Percentiles rank a stretch among this genome's conserved stretches.
Evolutionary conservation across 2,888 invertebrate genomes (phyloP).

Genomic region (Plebejus melissa): DNA sequence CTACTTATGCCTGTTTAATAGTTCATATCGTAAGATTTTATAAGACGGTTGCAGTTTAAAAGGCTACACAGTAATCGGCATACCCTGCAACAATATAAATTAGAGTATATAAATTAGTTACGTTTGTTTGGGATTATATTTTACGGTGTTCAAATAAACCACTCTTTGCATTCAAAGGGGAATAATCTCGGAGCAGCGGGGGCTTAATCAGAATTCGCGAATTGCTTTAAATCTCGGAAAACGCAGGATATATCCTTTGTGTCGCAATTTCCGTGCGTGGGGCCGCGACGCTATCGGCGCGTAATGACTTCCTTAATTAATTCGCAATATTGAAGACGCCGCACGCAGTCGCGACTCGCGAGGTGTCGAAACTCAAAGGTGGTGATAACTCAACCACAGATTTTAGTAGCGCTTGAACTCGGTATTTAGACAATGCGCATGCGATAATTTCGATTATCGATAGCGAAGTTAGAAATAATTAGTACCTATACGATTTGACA

Average conservation of each 20-base stretch:
- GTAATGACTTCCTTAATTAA: conserved; percentile 80
- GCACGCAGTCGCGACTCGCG: conserved; percentile 22
- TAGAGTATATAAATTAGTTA: too few species aligned
- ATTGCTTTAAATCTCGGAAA: conserved; percentile 79
- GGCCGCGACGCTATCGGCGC: conserved; percentile 73
- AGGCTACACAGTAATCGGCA: conserved; percentile 31
- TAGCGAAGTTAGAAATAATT: too few species aligned
- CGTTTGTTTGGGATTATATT: conserved; percentile 51
- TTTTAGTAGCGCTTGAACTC: background rate
- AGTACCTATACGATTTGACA: too few species aligned
- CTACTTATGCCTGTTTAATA: too few species aligned
- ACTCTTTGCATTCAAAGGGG: conserved; percentile 77
- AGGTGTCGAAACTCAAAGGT: background rate
- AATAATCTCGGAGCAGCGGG: conserved; percentile 77
- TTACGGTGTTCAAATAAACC: conserved; percentile 77
- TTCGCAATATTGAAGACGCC: conserved; percentile 59
- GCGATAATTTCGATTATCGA: too few species aligned
- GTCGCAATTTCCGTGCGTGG: conserved; percentile 74
- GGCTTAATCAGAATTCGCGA: conserved; percentile 78
- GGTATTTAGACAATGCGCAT: too few species aligned
- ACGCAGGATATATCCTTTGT: conserved; percentile 78
- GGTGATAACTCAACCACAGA: conserved; percentile 1
- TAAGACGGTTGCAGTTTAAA: background rate
- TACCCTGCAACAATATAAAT: conserved; percentile 65
- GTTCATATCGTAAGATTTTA: background rate